A percentile compares a stretch with the other conserved stretches of the same genome.
Evolutionary conservation across 2,888 invertebrate species (phyloP).

Genomic region (Iselma pallidipennis): DNA sequence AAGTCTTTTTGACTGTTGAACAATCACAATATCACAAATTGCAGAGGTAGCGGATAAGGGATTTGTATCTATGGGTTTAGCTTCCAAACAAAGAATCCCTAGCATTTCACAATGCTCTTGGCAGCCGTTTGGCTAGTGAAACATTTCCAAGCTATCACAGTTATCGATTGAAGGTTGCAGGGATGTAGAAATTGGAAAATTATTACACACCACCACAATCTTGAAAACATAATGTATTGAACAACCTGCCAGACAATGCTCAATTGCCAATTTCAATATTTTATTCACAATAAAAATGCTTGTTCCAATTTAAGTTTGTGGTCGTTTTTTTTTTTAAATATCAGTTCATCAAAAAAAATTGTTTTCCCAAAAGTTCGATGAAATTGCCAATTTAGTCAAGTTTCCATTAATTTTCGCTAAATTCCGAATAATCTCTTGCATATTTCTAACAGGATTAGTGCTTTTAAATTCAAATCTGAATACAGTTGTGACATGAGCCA

Average conservation of each 20-base stretch:
- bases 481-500: slow-evolving; percentile 1
- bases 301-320: no score
- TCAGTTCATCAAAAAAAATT: no score
- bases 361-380: no score
- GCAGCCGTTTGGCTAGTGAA: slow-evolving; percentile 50
- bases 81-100: slow-evolving; percentile 50
- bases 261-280: no score
- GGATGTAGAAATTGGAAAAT: slow-evolving; percentile 35
- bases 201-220: slow-evolving; percentile 25
- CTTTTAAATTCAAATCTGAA: neutral
- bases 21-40: slow-evolving; percentile 42
- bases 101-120: slow-evolving; percentile 52
- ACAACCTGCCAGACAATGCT: no score
- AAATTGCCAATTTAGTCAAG: no score
- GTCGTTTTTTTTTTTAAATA: no score
- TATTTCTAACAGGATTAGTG: neutral
- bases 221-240: no score
- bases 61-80: slow-evolving; percentile 49
- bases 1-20: slow-evolving; percentile 30
- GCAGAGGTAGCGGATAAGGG: slow-evolving; percentile 48
- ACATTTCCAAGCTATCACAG: slow-evolving; percentile 50
- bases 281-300: no score
- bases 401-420: neutral
- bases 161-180: slow-evolving; percentile 47
- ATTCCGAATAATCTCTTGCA: neutral